Evolutionary conservation across 1,140 invertebrate genomes (phyloP), one percentile per base, ranked within the genome.

Genomic region (Heliconius melpomene): DNA sequence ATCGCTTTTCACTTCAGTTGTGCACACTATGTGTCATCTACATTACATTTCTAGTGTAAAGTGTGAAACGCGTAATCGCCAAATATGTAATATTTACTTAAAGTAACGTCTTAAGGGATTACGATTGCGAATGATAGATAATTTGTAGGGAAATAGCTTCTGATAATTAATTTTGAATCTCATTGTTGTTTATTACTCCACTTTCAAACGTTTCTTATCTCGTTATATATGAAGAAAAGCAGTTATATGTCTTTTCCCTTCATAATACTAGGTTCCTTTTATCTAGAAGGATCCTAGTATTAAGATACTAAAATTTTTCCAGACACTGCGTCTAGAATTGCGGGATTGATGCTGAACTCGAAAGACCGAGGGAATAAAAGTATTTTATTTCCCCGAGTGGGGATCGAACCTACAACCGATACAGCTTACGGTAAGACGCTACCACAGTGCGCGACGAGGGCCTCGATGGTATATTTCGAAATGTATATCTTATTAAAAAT

Each of bases 1-100:
- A 81, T 78, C 80, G 76, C 74, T 86, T 86, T 84, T 86, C 81
- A 79, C 79, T 79, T 80, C 81, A 83, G 79, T 77, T 71, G 74
- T 79, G 60, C 70, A 77, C 60, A 72, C 75, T 70, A 77, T 79
- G 80, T 79, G 78, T 83, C 80, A 82, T 75, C 72, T 79, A 75
- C 60, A 72, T 75, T 71, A 75, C n/a, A 20, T 66, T 66, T 29
- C 13, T 79, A 75, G 5, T n/a, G 40, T 46, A 46, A 46, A 16
- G 13, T 46, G 36, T 40, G 16, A 57, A 16, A n/a, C 3, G n/a
- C 54, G 74, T 75, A 66, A 75, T 23, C 36, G 71, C 20, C 36
- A 26, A 66, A 29, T 66, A 29, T 3, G 60, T 66, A 29, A 66
- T 29, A 66, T 66, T 66, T 66, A 13, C 26, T 66, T 66, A 7